Evolutionary conservation across 2,113 vertebrate genomes (phyloP).

Genomic region (human): GRCh38 chr14:82639501-82640000

Average conservation of each 20-base stretch:
- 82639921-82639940: background rate
- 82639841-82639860: background rate
- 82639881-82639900: background rate
- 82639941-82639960: background rate
- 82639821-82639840: background rate
- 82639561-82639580: background rate
- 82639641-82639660: background rate
- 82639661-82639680: background rate
- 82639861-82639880: background rate
- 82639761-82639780: background rate
- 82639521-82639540: background rate
- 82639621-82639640: background rate
- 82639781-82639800: background rate
- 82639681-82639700: background rate
- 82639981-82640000: background rate
- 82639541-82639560: background rate
- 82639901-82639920: background rate
- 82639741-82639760: background rate
- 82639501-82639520: background rate
- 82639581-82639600: background rate
- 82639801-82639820: background rate
- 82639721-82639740: background rate
- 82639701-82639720: background rate
- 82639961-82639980: background rate
- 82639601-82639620: background rate